phyloP scores from a whole-genome alignment of 1,140 invertebrate genomes.

The Diorhabda elongata region DNA sequence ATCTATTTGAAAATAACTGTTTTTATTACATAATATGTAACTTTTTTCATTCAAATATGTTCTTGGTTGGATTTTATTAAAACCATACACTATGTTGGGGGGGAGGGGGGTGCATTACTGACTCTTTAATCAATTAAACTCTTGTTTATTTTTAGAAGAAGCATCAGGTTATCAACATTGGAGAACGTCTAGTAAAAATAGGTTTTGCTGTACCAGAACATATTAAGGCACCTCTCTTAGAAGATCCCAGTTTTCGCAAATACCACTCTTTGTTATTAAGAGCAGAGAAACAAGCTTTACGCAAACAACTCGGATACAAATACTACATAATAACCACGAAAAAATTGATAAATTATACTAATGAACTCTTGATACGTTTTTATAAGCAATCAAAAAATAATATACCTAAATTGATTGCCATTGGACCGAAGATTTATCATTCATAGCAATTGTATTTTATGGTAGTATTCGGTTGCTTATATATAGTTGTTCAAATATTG shows the following conservation, averaged over 20 bases:
- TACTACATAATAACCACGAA: constrained; percentile 48
- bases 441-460: constrained; percentile 30
- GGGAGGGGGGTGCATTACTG: background rate
- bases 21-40: too few relatives aligned
- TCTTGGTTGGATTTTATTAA: too few relatives aligned
- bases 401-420: constrained; percentile 18
- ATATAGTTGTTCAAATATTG: constrained; percentile 30
- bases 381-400: constrained; percentile 16
- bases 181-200: constrained; percentile 48
- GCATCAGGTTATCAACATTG: constrained; percentile 38
- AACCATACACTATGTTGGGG: background rate
- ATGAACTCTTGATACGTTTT: constrained; percentile 6
- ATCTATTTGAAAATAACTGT: too few relatives aligned
- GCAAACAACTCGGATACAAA: constrained; percentile 51
- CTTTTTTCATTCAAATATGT: too few relatives aligned
- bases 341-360: constrained; percentile 8
- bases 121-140: background rate
- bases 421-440: constrained; percentile 23
- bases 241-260: constrained; percentile 29
- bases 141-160: constrained; percentile 26
- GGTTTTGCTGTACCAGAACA: constrained; percentile 48
- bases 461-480: constrained; percentile 31
- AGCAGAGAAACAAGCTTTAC: constrained; percentile 47
- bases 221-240: constrained; percentile 34
- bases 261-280: constrained; percentile 45